phyloP scores from a whole-genome alignment of 2,888 invertebrate species.

The Ceriagrion tenellum region DNA sequence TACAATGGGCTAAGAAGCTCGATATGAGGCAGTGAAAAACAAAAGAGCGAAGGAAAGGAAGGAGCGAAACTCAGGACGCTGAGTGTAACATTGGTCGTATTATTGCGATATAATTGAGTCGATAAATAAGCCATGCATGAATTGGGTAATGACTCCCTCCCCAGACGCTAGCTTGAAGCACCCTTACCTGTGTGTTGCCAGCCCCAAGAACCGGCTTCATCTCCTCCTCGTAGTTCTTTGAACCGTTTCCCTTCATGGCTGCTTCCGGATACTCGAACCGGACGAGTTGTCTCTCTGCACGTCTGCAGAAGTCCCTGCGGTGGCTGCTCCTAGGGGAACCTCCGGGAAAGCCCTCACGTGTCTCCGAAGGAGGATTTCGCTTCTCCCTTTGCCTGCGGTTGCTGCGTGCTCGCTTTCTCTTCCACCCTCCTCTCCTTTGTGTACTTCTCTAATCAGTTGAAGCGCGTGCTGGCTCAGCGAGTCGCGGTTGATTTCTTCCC shows the following conservation, averaged over 20 bases:
- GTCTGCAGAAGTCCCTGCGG: not conserved
- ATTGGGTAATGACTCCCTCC: not conserved
- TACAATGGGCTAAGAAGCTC: too few relatives aligned
- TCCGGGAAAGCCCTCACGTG: not conserved
- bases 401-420: not conserved
- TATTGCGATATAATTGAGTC: too few relatives aligned
- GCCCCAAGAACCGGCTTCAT: slow-evolving; percentile 38
- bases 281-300: not conserved
- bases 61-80: too few relatives aligned
- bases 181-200: slow-evolving; percentile 35
- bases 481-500: not conserved
- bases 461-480: not conserved
- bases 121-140: too few relatives aligned
- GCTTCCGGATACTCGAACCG: not conserved
- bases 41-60: too few relatives aligned
- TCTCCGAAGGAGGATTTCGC: not conserved
- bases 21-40: too few relatives aligned
- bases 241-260: slow-evolving; percentile 55
- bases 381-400: not conserved
- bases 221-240: slow-evolving; percentile 43
- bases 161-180: not conserved
- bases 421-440: too few relatives aligned
- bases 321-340: not conserved
- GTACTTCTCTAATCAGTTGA: not conserved
- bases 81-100: too few relatives aligned